phyloP scores from a whole-genome alignment of 2,113 vertebrate species.

The Irena cyanogastra region DNA sequence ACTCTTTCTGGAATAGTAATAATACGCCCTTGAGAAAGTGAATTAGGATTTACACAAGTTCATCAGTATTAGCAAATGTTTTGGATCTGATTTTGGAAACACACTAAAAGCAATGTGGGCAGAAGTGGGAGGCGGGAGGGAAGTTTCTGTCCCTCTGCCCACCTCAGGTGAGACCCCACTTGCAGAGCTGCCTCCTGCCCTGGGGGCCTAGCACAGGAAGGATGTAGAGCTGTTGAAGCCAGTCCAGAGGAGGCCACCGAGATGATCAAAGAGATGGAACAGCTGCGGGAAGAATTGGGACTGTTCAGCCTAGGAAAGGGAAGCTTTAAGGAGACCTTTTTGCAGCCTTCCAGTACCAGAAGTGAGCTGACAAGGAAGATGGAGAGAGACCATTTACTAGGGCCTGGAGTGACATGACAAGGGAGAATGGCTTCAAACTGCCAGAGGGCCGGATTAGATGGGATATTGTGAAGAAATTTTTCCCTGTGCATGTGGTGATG shows the following conservation, averaged over 20 bases:
- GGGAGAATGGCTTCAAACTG: background rate
- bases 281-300: background rate
- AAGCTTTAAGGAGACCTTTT: background rate
- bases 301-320: background rate
- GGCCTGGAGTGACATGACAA: background rate
- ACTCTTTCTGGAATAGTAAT: background rate
- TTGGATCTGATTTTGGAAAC: background rate
- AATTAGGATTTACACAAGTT: background rate
- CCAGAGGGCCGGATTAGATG: background rate
- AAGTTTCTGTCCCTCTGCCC: background rate
- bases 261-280: background rate
- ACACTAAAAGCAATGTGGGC: background rate
- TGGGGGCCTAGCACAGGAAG: background rate
- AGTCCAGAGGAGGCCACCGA: background rate
- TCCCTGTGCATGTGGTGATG: background rate
- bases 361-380: background rate
- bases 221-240: accelerated
- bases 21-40: background rate
- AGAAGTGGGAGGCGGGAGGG: accelerated
- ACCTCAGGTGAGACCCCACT: background rate
- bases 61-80: background rate
- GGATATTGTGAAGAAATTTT: background rate
- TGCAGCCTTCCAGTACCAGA: background rate
- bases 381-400: background rate
- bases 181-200: background rate